Evolutionary conservation across 2,113 vertebrate species (phyloP).

Genomic region (Uropsilus gracilis): DNA sequence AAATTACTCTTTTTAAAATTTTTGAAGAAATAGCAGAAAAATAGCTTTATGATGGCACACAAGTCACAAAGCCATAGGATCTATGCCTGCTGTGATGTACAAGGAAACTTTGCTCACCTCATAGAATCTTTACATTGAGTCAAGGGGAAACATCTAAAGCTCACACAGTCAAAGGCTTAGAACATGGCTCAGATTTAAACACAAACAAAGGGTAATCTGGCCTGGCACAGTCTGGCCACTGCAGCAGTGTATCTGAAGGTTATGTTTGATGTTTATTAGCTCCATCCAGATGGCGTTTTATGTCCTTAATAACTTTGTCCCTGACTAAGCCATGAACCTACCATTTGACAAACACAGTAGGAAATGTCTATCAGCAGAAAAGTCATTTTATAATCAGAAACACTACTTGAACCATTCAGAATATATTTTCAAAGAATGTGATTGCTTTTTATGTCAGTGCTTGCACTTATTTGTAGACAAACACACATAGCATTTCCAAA

Average conservation of each 20-base stretch:
- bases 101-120: neutral
- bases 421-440: slow-evolving; percentile 58
- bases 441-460: slow-evolving; percentile 5
- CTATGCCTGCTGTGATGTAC: neutral
- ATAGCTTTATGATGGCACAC: neutral
- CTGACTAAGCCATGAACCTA: slow-evolving; percentile 92
- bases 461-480: slow-evolving; percentile 30
- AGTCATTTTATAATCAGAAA: slow-evolving; percentile 79
- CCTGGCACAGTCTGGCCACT: slow-evolving; percentile 87
- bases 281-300: slow-evolving; percentile 92
- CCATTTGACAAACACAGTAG: slow-evolving; percentile 88
- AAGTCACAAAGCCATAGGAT: neutral
- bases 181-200: slow-evolving; percentile 76
- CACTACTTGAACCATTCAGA: slow-evolving; percentile 60
- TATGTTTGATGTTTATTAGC: slow-evolving; percentile 92
- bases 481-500: slow-evolving; percentile 35
- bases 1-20: neutral
- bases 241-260: slow-evolving; percentile 88
- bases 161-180: slow-evolving; percentile 46
- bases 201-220: slow-evolving; percentile 87
- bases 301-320: slow-evolving; percentile 93
- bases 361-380: slow-evolving; percentile 89
- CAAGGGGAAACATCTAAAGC: slow-evolving; percentile 57
- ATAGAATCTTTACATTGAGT: neutral
- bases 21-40: slow-evolving; percentile 19